Conservation (phyloP, 2,113 vertebrate genomes). For the Proteles cristata region DNA sequence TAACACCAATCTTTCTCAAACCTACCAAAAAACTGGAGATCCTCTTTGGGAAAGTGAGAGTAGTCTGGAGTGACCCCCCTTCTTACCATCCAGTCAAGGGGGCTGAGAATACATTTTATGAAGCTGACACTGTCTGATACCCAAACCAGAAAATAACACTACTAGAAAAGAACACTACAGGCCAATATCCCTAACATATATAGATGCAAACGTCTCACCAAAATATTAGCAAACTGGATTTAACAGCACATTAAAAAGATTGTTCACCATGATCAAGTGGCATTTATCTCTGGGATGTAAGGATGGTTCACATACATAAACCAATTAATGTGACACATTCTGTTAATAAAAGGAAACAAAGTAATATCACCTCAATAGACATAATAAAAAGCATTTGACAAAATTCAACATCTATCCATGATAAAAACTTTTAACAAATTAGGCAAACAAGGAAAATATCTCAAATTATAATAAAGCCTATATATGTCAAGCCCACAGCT, state of each 20-base stretch:
- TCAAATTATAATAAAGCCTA: background rate
- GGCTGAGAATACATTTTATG: background rate
- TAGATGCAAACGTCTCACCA: background rate
- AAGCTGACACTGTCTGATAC: background rate
- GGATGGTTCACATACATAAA: background rate
- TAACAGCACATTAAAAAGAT: background rate
- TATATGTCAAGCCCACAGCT: background rate
- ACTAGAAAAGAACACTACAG: background rate
- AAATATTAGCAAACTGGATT: background rate
- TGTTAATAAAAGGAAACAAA: background rate
- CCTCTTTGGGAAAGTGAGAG: background rate
- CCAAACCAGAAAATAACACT: background rate
- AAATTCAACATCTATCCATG: background rate
- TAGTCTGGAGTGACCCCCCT: background rate
- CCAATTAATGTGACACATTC: background rate
- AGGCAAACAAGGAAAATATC: background rate
- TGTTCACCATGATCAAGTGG: background rate
- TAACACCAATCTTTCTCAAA: background rate
- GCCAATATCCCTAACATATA: background rate
- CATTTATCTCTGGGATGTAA: background rate
- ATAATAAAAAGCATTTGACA: background rate
- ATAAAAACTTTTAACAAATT: background rate
- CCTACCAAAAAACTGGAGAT: background rate
- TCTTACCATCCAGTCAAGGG: background rate
- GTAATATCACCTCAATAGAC: background rate